Conservation (phyloP, 2,113 vertebrate species). For the Pipa parva region DNA sequence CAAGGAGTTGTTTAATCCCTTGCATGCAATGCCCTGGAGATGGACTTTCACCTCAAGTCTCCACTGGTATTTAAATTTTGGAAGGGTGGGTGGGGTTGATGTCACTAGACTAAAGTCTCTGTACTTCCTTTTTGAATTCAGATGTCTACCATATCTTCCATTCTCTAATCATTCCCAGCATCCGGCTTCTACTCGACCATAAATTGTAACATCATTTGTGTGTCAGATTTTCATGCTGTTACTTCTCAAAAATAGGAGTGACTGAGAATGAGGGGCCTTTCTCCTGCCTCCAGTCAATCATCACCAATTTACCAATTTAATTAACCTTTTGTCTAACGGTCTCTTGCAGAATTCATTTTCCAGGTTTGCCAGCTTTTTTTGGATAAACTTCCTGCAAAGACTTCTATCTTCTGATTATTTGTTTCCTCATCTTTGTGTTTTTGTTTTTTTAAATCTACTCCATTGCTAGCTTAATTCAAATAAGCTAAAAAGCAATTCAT, state of each 20-base stretch:
- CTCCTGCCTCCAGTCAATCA: neutral
- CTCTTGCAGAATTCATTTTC: conserved; percentile 41
- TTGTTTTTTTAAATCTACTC: conserved; percentile 4
- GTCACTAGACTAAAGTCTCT: conserved; percentile 14
- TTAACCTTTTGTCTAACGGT: conserved; percentile 20
- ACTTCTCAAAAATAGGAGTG: neutral
- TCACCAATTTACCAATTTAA: neutral
- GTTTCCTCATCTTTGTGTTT: neutral
- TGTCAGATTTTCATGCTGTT: conserved; percentile 11
- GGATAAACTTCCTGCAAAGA: conserved; percentile 42
- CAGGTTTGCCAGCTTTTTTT: conserved; percentile 38
- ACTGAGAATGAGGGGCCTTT: neutral
- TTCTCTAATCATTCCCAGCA: conserved; percentile 9
- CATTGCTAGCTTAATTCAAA: neutral
- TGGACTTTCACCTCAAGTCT: conserved; percentile 19
- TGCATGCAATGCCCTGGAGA: conserved; percentile 13
- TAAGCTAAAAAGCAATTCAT: too few species aligned
- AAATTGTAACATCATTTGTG: neutral
- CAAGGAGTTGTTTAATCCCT: neutral
- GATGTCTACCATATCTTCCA: conserved; percentile 28
- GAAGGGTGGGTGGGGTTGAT: neutral
- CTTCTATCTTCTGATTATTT: conserved; percentile 8
- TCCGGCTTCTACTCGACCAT: conserved; percentile 12
- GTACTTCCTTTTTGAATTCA: conserved; percentile 7
- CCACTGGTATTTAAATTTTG: conserved; percentile 17